Percentiles rank a stretch among this genome's conserved stretches.
Conservation (phyloP, 2,888 invertebrate species). For the Lithophane socia region DNA sequence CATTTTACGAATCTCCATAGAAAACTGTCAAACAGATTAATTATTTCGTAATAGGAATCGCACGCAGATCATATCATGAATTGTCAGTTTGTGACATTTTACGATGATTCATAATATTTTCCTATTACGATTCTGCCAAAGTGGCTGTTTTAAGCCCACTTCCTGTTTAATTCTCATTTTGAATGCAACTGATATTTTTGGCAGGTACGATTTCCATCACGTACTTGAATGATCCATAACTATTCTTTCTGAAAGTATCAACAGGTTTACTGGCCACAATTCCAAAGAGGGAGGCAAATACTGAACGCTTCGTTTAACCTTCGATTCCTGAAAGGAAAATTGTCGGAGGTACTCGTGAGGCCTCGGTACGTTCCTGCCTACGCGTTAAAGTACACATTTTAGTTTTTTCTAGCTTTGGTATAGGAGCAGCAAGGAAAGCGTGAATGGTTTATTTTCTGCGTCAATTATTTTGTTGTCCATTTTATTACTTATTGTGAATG, state of each 20-base stretch:
- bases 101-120: no score
- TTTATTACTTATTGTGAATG: background rate
- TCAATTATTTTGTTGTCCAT: background rate
- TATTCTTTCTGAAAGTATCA: background rate
- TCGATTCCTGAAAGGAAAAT: constrained; percentile 85
- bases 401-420: constrained; percentile 13
- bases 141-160: no score
- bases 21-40: no score
- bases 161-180: background rate
- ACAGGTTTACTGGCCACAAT: constrained; percentile 70
- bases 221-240: background rate
- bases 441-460: background rate
- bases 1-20: no score
- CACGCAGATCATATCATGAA: no score
- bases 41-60: no score
- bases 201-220: background rate
- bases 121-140: no score
- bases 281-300: constrained; percentile 73
- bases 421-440: background rate
- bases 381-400: constrained; percentile 35
- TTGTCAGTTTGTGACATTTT: no score
- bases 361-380: constrained; percentile 49
- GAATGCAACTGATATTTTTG: background rate
- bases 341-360: constrained; percentile 68
- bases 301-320: constrained; percentile 87